phyloP scores from a whole-genome alignment of 1,140 invertebrate species.

The Drosophila melanogaster region Release_6_plus_ISO1_MT NT_037436.4:6730001-6730500 shows the following conservation, averaged over 20 bases:
- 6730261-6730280: not conserved
- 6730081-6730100: not conserved
- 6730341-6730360: constrained; percentile 18
- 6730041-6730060: not conserved
- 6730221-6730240: not conserved
- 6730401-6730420: constrained; percentile 46
- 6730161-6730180: not conserved
- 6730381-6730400: constrained; percentile 15
- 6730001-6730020: constrained; percentile 43
- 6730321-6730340: constrained; percentile 35
- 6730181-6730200: not conserved
- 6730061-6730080: not conserved
- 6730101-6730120: not conserved
- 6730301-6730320: constrained; percentile 1
- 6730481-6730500: constrained; percentile 86
- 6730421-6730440: constrained; percentile 74
- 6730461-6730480: constrained; percentile 85
- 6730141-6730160: too few species aligned
- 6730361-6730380: constrained; percentile 28
- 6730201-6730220: not conserved
- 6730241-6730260: not conserved
- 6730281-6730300: constrained; percentile 6
- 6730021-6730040: constrained; percentile 1
- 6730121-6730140: not conserved
- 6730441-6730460: constrained; percentile 76